Conservation (phyloP, 2,113 vertebrate genomes). For the Tachysurus vachellii region DNA sequence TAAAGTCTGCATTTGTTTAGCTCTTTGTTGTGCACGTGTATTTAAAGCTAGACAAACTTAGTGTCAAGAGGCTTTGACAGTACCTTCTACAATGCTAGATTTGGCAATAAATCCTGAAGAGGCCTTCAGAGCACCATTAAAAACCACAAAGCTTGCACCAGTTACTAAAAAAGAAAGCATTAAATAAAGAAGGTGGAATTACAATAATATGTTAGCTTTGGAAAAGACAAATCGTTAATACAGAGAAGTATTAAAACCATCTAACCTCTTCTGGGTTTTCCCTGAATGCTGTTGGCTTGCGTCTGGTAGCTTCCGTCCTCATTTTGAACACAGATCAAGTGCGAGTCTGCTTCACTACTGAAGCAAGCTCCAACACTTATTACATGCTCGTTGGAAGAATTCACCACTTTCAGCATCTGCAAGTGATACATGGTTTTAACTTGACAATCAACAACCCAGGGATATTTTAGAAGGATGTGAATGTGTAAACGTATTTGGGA, state of each 20-base stretch:
- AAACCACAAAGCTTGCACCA: slow-evolving; percentile 95
- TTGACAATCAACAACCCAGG: not conserved
- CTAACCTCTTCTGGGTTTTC: slow-evolving; percentile 85
- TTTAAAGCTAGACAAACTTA: not conserved
- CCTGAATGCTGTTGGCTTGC: slow-evolving; percentile 83
- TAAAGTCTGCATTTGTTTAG: not conserved
- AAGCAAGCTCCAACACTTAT: slow-evolving; percentile 91
- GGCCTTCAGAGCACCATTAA: slow-evolving; percentile 90
- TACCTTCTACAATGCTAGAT: slow-evolving; percentile 96
- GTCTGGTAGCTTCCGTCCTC: slow-evolving; percentile 87
- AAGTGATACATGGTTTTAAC: not conserved
- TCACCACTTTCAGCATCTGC: slow-evolving; percentile 89
- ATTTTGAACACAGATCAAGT: slow-evolving; percentile 89
- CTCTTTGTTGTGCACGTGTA: not conserved
- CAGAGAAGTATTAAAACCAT: not conserved
- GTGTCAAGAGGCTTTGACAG: not conserved
- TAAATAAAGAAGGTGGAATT: not conserved
- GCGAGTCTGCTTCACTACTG: slow-evolving; percentile 87
- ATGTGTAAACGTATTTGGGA: not conserved
- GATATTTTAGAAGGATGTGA: not conserved
- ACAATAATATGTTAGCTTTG: not conserved
- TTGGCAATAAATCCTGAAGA: slow-evolving; percentile 93
- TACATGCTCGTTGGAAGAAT: slow-evolving; percentile 88
- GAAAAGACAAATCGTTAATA: not conserved
- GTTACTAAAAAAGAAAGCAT: slow-evolving; percentile 75